Percentiles rank a stretch among this genome's conserved stretches.
phyloP scores from a whole-genome alignment of 2,113 vertebrate species.

The Chlorodrepanis virens region DNA sequence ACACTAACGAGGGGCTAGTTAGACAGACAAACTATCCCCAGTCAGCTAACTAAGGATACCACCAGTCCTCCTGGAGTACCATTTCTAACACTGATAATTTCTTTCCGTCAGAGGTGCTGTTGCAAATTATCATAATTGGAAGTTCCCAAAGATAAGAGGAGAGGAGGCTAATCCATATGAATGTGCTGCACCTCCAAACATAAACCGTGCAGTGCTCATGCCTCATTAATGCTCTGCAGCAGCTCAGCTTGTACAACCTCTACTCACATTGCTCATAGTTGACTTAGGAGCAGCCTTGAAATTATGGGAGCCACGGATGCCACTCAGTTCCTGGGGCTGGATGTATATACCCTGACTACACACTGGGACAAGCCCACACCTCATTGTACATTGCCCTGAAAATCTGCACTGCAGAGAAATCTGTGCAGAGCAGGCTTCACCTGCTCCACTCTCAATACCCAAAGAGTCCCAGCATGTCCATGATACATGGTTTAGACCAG shows the following conservation, averaged over 20 bases:
- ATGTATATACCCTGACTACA: background rate
- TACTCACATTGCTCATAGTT: rapidly evolving
- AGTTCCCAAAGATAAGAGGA: background rate
- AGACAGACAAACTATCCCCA: background rate
- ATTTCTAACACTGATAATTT: background rate
- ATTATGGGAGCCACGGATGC: background rate
- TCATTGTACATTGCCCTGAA: rapidly evolving
- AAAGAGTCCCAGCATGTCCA: background rate
- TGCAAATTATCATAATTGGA: background rate
- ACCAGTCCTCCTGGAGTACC: background rate
- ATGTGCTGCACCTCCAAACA: background rate
- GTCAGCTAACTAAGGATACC: background rate
- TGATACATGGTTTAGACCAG: background rate
- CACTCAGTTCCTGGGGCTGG: background rate
- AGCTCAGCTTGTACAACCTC: background rate
- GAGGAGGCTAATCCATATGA: background rate
- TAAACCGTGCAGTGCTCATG: background rate
- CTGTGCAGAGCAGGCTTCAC: background rate
- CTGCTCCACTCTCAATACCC: background rate
- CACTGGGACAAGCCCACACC: background rate
- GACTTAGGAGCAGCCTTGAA: background rate
- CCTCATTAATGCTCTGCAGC: background rate
- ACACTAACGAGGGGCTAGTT: background rate
- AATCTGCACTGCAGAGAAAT: background rate
- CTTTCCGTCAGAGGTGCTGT: background rate